phyloP scores from a whole-genome alignment of 1,140 invertebrate species.

The Pemphigus obesinymphae region DNA sequence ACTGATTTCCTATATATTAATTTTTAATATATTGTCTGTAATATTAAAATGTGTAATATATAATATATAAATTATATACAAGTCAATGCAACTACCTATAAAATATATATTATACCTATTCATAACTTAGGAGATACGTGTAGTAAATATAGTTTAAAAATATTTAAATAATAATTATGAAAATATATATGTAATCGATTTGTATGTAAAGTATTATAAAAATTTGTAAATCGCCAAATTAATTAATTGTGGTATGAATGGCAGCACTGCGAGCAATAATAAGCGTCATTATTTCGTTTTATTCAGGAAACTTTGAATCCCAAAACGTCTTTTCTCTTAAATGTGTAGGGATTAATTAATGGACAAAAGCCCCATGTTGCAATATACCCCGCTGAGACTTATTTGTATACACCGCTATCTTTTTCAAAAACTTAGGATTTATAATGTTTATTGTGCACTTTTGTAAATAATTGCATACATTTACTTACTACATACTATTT shows the following conservation, averaged over 20 bases:
- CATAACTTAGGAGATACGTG: too few relatives aligned
- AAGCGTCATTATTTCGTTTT: not conserved
- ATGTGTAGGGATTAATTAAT: not conserved
- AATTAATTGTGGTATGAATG: not conserved
- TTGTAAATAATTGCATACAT: not conserved
- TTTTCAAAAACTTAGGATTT: not conserved
- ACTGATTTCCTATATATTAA: too few relatives aligned
- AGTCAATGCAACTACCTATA: too few relatives aligned
- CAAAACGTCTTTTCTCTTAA: not conserved
- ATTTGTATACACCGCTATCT: not conserved
- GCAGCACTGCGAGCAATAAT: not conserved
- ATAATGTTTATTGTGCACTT: not conserved
- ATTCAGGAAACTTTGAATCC: not conserved
- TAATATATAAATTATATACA: too few relatives aligned
- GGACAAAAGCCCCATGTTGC: not conserved
- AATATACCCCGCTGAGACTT: not conserved
- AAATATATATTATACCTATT: too few relatives aligned
- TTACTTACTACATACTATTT: not conserved
- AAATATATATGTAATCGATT: too few relatives aligned
- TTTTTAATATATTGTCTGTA: too few relatives aligned
- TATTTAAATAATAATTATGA: too few relatives aligned
- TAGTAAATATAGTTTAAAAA: too few relatives aligned
- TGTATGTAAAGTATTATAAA: too few relatives aligned
- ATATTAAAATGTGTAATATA: too few relatives aligned
- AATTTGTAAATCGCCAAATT: not conserved